These are phyloP conservation scores for Periplaneta americana DNA, from an alignment of 1,140 invertebrate species.

Conservation along the genomic window DNA sequence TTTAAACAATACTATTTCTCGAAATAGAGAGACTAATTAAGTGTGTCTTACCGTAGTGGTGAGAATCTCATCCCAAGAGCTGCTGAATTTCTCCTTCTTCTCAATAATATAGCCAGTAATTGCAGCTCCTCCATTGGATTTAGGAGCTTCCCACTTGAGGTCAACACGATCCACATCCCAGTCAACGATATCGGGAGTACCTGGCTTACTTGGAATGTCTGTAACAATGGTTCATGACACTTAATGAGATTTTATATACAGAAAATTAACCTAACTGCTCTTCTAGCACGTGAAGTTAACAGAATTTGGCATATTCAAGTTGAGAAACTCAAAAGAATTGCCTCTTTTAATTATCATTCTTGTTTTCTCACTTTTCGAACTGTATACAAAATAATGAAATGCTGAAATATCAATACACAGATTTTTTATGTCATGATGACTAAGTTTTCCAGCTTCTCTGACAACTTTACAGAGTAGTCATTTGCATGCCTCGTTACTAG, in stretches of 20 bases:
- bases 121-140: constrained; percentile 85
- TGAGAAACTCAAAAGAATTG: no score
- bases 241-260: background rate
- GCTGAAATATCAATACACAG: no score
- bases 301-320: no score
- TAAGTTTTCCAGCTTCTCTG: no score
- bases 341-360: no score
- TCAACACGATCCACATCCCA: constrained; percentile 92
- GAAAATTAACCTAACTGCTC: background rate
- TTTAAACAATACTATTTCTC: no score
- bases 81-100: constrained; percentile 89
- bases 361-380: no score
- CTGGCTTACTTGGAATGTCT: constrained; percentile 84
- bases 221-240: constrained; percentile 10
- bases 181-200: constrained; percentile 81
- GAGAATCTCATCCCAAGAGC: constrained; percentile 84
- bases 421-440: no score
- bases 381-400: no score
- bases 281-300: background rate
- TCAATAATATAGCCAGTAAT: constrained; percentile 96
- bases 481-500: no score
- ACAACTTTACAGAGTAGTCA: no score
- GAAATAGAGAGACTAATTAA: no score
- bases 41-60: constrained; percentile 63
- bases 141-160: constrained; percentile 89